Evolutionary conservation across 1,140 invertebrate species (phyloP).

Genomic region (Drosophila nigrodunni): DNA sequence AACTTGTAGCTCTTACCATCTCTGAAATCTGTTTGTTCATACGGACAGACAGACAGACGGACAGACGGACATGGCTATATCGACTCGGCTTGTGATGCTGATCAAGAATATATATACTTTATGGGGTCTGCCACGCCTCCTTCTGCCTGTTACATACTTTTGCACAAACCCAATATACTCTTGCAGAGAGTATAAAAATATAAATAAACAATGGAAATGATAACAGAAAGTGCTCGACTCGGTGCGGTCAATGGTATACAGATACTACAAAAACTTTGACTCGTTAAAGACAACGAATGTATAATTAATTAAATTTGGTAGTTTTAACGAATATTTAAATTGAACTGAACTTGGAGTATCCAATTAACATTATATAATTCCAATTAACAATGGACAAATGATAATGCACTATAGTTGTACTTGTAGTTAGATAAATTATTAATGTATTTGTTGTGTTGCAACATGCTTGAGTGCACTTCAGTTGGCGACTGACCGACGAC

Average conservation of each 20-base stretch:
- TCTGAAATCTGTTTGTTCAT: too few relatives aligned
- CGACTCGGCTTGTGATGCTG: too few relatives aligned
- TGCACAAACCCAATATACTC: too few relatives aligned
- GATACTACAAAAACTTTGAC: neutral
- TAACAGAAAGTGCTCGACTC: conserved; percentile 1
- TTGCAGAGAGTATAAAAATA: too few relatives aligned
- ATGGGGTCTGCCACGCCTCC: too few relatives aligned
- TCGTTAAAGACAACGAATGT: neutral
- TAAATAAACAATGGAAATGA: conserved; percentile 18
- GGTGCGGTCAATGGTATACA: neutral
- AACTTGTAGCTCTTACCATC: too few relatives aligned
- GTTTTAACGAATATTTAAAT: neutral
- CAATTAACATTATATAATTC: neutral
- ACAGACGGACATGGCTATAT: too few relatives aligned
- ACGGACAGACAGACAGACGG: too few relatives aligned
- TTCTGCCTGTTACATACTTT: too few relatives aligned
- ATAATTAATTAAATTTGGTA: too few relatives aligned
- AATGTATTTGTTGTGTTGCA: conserved; percentile 54
- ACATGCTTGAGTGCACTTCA: conserved; percentile 50
- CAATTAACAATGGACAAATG: neutral
- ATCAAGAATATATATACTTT: too few relatives aligned
- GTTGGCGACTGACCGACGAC: conserved; percentile 46
- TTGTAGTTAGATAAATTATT: conserved; percentile 41
- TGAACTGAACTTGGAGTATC: neutral
- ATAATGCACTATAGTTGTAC: conserved; percentile 14